These are phyloP conservation scores for Labeo rohita DNA, from an alignment of 2,113 vertebrate genomes.

Conservation along the genomic window DNA sequence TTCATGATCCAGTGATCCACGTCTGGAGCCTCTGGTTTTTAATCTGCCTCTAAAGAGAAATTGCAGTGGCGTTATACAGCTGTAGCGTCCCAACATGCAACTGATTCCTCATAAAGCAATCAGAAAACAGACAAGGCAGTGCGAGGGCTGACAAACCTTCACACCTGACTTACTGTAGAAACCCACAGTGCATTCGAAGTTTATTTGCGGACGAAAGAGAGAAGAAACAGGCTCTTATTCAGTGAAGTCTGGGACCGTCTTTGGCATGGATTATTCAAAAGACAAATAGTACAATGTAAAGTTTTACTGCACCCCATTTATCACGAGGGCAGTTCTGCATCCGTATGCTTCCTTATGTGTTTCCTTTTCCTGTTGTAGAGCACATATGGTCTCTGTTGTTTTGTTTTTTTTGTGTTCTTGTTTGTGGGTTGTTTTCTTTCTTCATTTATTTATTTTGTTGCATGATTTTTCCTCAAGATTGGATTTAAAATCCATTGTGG, in stretches of 20 bases:
- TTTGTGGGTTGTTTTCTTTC: constrained; percentile 2
- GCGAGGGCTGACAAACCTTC: constrained; percentile 19
- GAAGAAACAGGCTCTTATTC: constrained; percentile 36
- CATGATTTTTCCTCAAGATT: not conserved
- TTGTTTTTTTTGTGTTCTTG: not conserved
- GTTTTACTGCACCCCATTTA: constrained; percentile 37
- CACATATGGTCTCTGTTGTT: constrained; percentile 21
- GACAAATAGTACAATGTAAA: constrained; percentile 44
- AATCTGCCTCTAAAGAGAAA: constrained; percentile 13
- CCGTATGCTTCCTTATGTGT: constrained; percentile 6
- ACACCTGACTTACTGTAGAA: constrained; percentile 15
- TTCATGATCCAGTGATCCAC: not conserved
- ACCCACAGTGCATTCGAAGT: not conserved
- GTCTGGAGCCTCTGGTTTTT: constrained; percentile 11
- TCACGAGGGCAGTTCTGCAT: constrained; percentile 5
- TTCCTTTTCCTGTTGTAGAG: constrained; percentile 21
- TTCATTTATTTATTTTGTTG: constrained; percentile 17
- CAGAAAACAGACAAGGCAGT: constrained; percentile 15
- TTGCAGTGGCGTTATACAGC: not conserved
- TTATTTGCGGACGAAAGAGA: not conserved
- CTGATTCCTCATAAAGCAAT: constrained; percentile 24
- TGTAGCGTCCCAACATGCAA: not conserved
- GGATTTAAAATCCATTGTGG: not conserved
- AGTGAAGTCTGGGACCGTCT: constrained; percentile 20
- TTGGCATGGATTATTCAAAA: constrained; percentile 27